phyloP scores from a whole-genome alignment of 2,797 vertebrate species.

The Somateria mollissima region DNA sequence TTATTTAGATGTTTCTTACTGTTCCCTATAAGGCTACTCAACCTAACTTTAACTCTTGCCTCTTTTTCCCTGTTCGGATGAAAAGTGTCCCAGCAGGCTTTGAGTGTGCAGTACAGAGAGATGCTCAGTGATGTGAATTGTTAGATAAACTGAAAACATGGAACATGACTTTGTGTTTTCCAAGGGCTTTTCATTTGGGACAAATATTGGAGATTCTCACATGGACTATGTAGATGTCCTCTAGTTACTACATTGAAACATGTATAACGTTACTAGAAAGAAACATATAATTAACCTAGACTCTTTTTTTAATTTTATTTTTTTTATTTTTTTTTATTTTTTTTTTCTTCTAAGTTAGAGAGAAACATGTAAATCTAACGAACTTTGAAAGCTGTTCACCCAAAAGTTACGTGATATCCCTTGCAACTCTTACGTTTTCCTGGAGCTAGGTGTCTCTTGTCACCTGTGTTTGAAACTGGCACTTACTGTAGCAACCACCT shows the following conservation, averaged over 20 bases:
- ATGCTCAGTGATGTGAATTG: neutral
- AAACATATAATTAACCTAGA: neutral
- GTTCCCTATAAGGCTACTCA: neutral
- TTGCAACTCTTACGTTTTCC: neutral
- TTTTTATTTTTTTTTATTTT: too few species aligned
- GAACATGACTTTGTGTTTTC: neutral
- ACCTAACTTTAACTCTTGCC: neutral
- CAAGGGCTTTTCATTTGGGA: neutral
- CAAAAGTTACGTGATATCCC: neutral
- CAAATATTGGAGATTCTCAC: neutral
- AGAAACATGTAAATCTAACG: neutral
- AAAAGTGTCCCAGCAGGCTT: neutral
- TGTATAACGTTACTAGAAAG: neutral
- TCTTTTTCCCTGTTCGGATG: neutral
- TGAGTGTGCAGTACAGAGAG: neutral
- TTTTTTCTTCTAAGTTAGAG: neutral
- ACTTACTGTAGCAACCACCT: neutral
- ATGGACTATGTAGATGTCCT: rapidly evolving
- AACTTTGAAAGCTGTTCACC: neutral
- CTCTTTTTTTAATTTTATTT: neutral
- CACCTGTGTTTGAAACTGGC: neutral
- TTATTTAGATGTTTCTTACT: neutral
- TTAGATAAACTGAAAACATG: neutral
- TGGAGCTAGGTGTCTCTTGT: rapidly evolving
- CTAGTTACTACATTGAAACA: neutral